Conservation (phyloP, 2,797 vertebrate genomes). For the Salarias fasciatus region DNA sequence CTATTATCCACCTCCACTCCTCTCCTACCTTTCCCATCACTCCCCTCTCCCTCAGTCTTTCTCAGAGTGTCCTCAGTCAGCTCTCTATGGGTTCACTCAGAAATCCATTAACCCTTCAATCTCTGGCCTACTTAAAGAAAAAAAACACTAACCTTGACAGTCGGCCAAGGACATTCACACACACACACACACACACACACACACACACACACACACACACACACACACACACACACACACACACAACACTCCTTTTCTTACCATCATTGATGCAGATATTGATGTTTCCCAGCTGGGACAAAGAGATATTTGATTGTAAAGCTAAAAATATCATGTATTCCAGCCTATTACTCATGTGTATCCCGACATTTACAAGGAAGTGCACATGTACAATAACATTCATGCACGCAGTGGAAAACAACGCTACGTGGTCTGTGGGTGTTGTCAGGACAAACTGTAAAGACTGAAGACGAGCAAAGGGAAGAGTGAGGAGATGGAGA, state of each 20-base stretch:
- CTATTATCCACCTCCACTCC: constrained; percentile 12
- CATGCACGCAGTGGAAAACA: background rate
- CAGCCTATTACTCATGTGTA: constrained; percentile 34
- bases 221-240: no score
- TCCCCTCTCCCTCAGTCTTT: constrained; percentile 35
- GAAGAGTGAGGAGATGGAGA: constrained; percentile 10
- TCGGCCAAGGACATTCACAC: constrained; percentile 61
- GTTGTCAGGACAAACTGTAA: constrained; percentile 28
- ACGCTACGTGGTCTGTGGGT: background rate
- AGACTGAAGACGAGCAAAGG: constrained; percentile 8
- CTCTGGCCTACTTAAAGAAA: constrained; percentile 65
- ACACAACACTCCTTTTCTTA: constrained; percentile 29
- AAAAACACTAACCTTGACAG: constrained; percentile 59
- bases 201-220: no score
- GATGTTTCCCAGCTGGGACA: constrained; percentile 61
- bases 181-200: constrained; percentile 6
- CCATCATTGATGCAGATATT: constrained; percentile 63
- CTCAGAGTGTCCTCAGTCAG: constrained; percentile 52
- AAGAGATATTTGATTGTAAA: constrained; percentile 64
- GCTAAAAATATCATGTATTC: constrained; percentile 65
- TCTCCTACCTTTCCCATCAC: constrained; percentile 19
- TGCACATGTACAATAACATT: constrained; percentile 1
- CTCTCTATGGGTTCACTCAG: constrained; percentile 67
- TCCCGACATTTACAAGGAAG: no score
- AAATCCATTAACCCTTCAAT: constrained; percentile 73